Evolutionary conservation across 2,113 vertebrate species (phyloP).

Genomic region (Cryptoleucopteryx plumbea): DNA sequence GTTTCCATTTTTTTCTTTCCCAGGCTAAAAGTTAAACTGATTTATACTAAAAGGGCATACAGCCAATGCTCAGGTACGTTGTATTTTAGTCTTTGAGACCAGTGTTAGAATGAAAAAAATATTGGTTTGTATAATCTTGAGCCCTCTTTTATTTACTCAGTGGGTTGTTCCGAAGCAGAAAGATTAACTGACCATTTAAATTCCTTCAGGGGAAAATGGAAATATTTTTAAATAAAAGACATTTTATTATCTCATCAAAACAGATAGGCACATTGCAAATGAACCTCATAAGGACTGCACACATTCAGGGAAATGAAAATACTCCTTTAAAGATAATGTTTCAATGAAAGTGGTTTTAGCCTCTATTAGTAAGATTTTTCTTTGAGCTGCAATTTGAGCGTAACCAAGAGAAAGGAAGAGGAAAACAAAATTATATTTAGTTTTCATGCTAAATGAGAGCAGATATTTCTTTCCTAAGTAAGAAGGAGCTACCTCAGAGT

Average conservation of each 20-base stretch:
- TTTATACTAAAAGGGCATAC: conserved; percentile 58
- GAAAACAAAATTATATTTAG: background rate
- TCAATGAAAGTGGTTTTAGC: background rate
- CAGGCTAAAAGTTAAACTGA: conserved; percentile 77
- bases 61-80: conserved; percentile 42
- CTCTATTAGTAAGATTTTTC: conserved; percentile 26
- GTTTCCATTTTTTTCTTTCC: conserved; percentile 52
- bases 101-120: background rate
- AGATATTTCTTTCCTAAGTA: background rate
- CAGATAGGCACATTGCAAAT: conserved; percentile 35
- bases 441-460: background rate
- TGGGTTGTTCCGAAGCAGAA: conserved; percentile 41
- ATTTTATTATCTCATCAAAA: conserved; percentile 59
- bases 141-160: conserved; percentile 35
- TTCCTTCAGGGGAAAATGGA: background rate
- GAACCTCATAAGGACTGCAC: conserved; percentile 11
- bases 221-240: conserved; percentile 56
- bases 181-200: conserved; percentile 25
- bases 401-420: background rate
- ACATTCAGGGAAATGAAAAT: conserved; percentile 1
- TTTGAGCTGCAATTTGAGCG: background rate
- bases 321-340: conserved; percentile 23
- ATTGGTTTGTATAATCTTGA: conserved; percentile 1
- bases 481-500: background rate
- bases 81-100: background rate